These are phyloP conservation scores for Tarsius wallacei DNA, from an alignment of 2,797 vertebrate species.

Conservation along the genomic window DNA sequence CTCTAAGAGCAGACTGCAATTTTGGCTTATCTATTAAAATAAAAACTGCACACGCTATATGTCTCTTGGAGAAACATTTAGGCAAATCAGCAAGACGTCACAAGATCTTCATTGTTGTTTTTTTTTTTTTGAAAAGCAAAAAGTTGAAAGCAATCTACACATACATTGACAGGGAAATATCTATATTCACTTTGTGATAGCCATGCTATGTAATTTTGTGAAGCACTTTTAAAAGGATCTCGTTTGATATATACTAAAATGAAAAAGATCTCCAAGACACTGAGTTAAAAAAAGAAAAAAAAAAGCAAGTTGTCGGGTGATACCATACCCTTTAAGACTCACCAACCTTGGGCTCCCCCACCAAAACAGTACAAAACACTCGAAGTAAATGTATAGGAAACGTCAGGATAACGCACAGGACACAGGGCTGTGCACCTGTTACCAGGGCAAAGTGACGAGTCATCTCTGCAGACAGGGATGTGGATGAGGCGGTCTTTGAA, in stretches of 20 bases:
- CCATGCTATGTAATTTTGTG: not conserved
- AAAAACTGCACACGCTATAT: not conserved
- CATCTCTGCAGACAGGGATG: not conserved
- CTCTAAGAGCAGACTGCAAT: conserved; percentile 29
- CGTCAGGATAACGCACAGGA: not conserved
- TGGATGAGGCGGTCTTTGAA: not conserved
- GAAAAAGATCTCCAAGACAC: not conserved
- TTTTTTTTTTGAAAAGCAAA: not conserved
- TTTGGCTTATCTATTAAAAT: not conserved
- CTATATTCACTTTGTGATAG: not conserved
- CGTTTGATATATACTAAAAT: not conserved
- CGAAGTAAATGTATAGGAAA: not conserved
- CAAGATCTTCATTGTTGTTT: not conserved
- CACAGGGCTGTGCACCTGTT: not conserved
- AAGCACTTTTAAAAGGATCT: conserved; percentile 25
- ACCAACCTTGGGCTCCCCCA: not conserved
- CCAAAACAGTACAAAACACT: not conserved
- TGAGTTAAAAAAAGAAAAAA: not conserved
- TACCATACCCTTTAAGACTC: not conserved
- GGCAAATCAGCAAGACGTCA: not conserved
- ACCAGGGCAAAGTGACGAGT: not conserved
- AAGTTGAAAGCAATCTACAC: conserved; percentile 38
- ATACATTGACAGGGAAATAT: not conserved
- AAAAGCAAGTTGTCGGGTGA: not conserved
- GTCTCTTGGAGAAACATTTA: not conserved